These are phyloP conservation scores for Formica selysi DNA, from an alignment of 1,140 invertebrate species.

Conservation along the genomic window DNA sequence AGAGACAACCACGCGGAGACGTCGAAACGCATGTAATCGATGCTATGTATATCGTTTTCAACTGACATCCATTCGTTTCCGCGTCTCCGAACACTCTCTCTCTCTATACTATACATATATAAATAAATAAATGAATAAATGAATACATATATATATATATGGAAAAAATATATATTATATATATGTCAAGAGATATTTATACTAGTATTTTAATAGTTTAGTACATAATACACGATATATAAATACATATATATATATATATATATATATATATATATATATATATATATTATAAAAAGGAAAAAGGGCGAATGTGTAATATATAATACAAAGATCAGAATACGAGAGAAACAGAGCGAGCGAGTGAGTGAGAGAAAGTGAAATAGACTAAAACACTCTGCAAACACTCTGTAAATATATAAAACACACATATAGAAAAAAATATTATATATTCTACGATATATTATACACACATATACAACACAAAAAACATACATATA, in stretches of 20 bases:
- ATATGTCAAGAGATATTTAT: conserved; percentile 84
- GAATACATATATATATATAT: conserved; percentile 70
- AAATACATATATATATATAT: conserved; percentile 67
- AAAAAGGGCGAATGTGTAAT: conserved; percentile 73
- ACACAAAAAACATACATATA: conserved; percentile 23
- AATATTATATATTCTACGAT: conserved; percentile 77
- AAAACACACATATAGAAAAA: conserved; percentile 71
- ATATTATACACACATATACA: conserved; percentile 63
- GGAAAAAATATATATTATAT: conserved; percentile 76
- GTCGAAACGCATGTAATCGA: conserved; percentile 68
- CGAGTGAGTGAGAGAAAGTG: conserved; percentile 54
- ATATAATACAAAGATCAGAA: conserved; percentile 68
- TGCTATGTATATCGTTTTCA: conserved; percentile 64
- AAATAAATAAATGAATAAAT: conserved; percentile 75
- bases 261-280: conserved; percentile 72
- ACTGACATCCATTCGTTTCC: conserved; percentile 66
- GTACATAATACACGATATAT: conserved; percentile 76
- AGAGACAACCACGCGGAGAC: conserved; percentile 64
- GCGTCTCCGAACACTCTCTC: conserved; percentile 69
- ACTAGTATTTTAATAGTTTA: conserved; percentile 86
- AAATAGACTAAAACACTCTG: conserved; percentile 25
- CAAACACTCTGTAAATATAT: conserved; percentile 81
- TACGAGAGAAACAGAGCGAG: conserved; percentile 60
- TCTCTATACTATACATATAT: conserved; percentile 79
- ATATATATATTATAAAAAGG: conserved; percentile 69